Conservation (phyloP, 2,888 invertebrate species). For the Ochropleura plecta region DNA sequence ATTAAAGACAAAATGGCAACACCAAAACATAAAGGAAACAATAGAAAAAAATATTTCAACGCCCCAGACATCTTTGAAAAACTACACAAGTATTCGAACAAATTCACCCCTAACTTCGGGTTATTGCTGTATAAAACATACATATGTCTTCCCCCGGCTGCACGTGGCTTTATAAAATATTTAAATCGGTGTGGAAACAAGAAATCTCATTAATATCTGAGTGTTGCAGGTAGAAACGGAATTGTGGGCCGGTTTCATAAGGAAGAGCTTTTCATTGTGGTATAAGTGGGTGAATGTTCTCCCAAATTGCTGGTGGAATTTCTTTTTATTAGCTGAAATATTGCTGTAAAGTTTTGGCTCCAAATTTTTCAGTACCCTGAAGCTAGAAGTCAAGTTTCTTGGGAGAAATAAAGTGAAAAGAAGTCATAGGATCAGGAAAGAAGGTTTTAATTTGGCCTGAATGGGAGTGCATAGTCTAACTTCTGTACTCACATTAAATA, state of each 20-base stretch:
- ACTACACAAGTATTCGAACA: conserved; percentile 61
- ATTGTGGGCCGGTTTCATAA: conserved; percentile 54
- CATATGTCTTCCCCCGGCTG: conserved; percentile 67
- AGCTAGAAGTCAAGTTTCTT: background rate
- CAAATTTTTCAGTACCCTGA: background rate
- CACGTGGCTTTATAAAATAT: conserved; percentile 74
- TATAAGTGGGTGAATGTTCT: conserved; percentile 40
- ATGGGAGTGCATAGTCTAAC: background rate
- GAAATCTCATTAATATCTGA: conserved; percentile 75
- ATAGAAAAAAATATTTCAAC: conserved; percentile 57
- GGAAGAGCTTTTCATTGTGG: conserved; percentile 39
- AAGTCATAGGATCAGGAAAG: background rate
- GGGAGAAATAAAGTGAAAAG: background rate
- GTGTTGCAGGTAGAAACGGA: conserved; percentile 60
- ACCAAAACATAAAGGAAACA: conserved; percentile 24
- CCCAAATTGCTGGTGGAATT: conserved; percentile 34
- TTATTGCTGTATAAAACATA: conserved; percentile 71
- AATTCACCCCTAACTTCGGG: conserved; percentile 68
- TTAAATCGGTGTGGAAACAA: conserved; percentile 71
- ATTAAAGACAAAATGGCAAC: background rate
- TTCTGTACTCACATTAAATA: background rate
- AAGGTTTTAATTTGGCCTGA: background rate
- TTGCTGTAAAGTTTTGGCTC: conserved; percentile 14
- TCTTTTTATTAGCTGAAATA: conserved; percentile 45
- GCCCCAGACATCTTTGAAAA: conserved; percentile 60